Evolutionary conservation across 2,113 vertebrate species (phyloP).

Genomic region (Eurystomus gularis): DNA sequence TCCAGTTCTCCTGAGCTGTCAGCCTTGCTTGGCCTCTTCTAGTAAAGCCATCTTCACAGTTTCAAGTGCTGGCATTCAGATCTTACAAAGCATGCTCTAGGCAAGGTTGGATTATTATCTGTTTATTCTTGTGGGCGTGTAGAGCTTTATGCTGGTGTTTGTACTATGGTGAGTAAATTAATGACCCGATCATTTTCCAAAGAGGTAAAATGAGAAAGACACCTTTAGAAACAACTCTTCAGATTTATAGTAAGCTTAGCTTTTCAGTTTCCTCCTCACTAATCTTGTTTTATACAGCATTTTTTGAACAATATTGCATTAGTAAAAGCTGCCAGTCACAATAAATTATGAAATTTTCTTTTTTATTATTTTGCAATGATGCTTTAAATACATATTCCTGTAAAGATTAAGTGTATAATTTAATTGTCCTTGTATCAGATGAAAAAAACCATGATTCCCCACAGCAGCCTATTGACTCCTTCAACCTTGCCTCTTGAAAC

Average conservation of each 20-base stretch:
- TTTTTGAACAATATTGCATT: slow-evolving; percentile 29
- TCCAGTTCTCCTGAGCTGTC: neutral
- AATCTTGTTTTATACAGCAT: neutral
- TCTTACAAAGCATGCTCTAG: neutral
- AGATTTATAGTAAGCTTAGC: slow-evolving; percentile 14
- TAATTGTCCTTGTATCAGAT: slow-evolving; percentile 78
- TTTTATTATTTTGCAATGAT: slow-evolving; percentile 26
- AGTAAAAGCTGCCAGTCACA: slow-evolving; percentile 28
- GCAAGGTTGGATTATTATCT: neutral
- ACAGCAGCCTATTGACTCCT: slow-evolving; percentile 79
- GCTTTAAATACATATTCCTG: slow-evolving; percentile 47
- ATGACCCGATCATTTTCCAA: neutral
- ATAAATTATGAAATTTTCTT: slow-evolving; percentile 24
- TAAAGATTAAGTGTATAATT: slow-evolving; percentile 69
- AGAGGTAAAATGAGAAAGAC: neutral
- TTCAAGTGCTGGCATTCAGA: neutral
- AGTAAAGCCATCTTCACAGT: neutral
- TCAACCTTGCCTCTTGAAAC: slow-evolving; percentile 85
- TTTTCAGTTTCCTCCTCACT: slow-evolving; percentile 12
- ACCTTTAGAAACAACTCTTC: neutral
- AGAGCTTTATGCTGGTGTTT: neutral
- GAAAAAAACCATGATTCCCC: slow-evolving; percentile 68
- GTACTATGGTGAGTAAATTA: neutral
- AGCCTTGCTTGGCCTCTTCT: neutral
- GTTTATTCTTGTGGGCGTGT: neutral